Base-by-base conservation (phyloP, 2,113 vertebrate species). In the Pteropus alecto region DNA sequence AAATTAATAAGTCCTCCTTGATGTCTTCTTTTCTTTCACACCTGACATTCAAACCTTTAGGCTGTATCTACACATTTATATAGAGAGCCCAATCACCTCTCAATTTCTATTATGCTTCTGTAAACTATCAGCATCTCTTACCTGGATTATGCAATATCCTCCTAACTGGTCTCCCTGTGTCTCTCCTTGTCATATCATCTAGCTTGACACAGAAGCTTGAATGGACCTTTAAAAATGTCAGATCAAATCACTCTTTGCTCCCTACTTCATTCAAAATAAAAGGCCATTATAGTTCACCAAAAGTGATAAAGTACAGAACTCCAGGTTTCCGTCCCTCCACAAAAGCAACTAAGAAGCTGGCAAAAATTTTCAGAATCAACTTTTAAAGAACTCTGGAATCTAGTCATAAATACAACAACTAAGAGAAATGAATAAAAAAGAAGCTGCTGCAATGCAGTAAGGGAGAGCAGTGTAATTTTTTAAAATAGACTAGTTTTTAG, bases 151-250 rank as follows among this genome's bases (percentile, higher is more conserved):
- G 19, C 7, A 35, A 5, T 74, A 18, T 26, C 35, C 48, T 97
- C 41, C 54, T 90, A 70, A 67, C n/a, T 48, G 18, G n/a, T 71
- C 48, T 95, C 46, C 51, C 41, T 56, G 19, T 85, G 35, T 79
- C 38, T 79, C 35, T 3, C 24, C 41, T 67, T 89, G 65, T 87
- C 51, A 51, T 88, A 28, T 77, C 82, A 12, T 93, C 83, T 74
- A 89, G 26, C 41, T 95, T 89, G 73, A 65, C 43, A 65, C 3
- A 70, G 56, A 96, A 83, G 30, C 15, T 93, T 93, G 21, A 67
- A 60, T 19, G n/a, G 94, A 82, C 11, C 65, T 96, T 88, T 94
- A 56, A 41, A 91, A 96, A 89, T 74, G 54, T 86, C 89, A 94
- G 54, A 65, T 89, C 88, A 82, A 90, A 93, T 96, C 46, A 86